A percentile compares a stretch with the other conserved stretches of the same genome.
These are phyloP conservation scores for Popillia japonica DNA, from an alignment of 1,140 invertebrate genomes.

Conservation along the genomic window DNA sequence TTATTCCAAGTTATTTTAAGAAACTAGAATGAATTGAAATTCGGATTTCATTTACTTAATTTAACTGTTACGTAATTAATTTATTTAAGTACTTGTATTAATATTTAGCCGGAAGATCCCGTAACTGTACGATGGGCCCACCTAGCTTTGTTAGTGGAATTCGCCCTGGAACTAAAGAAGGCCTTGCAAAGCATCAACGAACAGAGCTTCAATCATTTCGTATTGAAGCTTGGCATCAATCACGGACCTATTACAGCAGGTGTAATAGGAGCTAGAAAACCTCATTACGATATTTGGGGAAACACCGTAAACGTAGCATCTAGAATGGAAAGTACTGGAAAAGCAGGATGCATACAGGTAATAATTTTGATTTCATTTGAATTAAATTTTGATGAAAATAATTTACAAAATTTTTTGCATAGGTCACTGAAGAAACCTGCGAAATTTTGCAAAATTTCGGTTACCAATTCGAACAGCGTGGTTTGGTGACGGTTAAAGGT, in stretches of 20 bases:
- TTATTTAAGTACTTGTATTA: constrained; percentile 43
- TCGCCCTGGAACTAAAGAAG: constrained; percentile 88
- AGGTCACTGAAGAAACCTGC: constrained; percentile 94
- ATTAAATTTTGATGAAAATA: no score
- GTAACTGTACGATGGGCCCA: constrained; percentile 83
- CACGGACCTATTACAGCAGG: constrained; percentile 94
- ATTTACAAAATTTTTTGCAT: no score
- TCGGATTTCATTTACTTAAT: no score
- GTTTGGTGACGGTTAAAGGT: constrained; percentile 91
- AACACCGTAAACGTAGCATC: constrained; percentile 97
- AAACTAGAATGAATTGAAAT: no score
- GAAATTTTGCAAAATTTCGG: constrained; percentile 86
- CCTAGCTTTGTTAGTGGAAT: constrained; percentile 85
- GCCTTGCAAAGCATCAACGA: constrained; percentile 91
- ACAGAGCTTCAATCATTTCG: constrained; percentile 95
- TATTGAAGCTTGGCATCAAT: constrained; percentile 94
- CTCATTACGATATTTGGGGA: constrained; percentile 96
- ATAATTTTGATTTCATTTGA: no score
- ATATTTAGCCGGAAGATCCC: constrained; percentile 72
- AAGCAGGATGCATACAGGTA: constrained; percentile 94
- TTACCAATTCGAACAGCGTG: constrained; percentile 90
- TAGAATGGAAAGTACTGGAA: constrained; percentile 96
- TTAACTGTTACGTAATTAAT: no score
- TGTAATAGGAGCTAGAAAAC: constrained; percentile 93
- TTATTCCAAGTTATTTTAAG: constrained; percentile 29